These are phyloP conservation scores for Enteromius thamalakanensis DNA, from an alignment of 2,797 vertebrate genomes.

Conservation along the genomic window DNA sequence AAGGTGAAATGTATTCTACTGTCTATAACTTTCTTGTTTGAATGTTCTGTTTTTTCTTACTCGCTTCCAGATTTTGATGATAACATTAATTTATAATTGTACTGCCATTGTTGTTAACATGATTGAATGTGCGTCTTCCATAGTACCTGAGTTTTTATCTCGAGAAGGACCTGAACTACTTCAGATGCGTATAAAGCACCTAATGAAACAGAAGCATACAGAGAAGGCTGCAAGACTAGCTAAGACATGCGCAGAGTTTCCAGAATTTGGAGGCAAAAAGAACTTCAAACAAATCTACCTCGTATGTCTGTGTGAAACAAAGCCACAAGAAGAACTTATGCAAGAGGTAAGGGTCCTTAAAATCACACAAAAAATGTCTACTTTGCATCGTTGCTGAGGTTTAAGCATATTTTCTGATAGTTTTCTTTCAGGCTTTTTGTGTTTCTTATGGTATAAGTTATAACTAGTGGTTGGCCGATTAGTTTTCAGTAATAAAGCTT, in stretches of 20 bases:
- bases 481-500: too few species aligned
- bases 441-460: background rate
- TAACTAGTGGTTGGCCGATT: too few species aligned
- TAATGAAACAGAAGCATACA: slow-evolving; percentile 92
- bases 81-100: background rate
- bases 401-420: background rate
- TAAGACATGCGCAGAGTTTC: slow-evolving; percentile 93
- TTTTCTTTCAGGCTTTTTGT: background rate
- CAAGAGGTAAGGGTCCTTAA: slow-evolving; percentile 85
- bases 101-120: background rate
- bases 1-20: slow-evolving; percentile 76
- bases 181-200: slow-evolving; percentile 97
- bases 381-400: background rate
- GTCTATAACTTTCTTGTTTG: background rate
- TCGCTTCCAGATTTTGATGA: background rate
- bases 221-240: slow-evolving; percentile 91
- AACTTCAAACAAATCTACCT: slow-evolving; percentile 98
- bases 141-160: slow-evolving; percentile 91
- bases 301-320: slow-evolving; percentile 94
- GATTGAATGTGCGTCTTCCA: slow-evolving; percentile 43
- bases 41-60: slow-evolving; percentile 54
- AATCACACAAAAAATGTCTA: background rate
- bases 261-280: slow-evolving; percentile 92
- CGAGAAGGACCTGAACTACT: slow-evolving; percentile 91
- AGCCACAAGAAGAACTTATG: slow-evolving; percentile 92